phyloP scores from a whole-genome alignment of 2,888 invertebrate genomes.

The Sphaerophoria rueppellii region DNA sequence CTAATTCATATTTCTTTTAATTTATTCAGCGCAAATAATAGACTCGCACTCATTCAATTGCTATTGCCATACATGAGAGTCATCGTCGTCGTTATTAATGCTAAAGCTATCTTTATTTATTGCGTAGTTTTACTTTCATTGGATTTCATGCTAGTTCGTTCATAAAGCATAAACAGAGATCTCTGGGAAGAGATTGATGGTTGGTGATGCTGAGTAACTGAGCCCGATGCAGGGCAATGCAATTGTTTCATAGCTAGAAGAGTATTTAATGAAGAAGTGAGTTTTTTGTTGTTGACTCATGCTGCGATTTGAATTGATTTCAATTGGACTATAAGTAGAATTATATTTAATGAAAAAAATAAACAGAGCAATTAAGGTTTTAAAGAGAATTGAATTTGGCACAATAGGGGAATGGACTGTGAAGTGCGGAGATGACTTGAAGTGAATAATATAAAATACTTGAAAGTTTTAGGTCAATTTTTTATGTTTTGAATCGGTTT shows the following conservation, averaged over 20 bases:
- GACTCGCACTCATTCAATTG: conserved; percentile 64
- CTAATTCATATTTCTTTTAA: conserved; percentile 28
- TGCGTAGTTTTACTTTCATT: not conserved
- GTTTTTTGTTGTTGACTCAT: conserved; percentile 33
- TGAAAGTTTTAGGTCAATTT: too few relatives aligned
- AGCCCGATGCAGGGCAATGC: not conserved
- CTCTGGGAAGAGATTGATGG: conserved; percentile 48
- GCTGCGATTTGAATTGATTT: conserved; percentile 53
- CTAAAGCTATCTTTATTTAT: conserved; percentile 29
- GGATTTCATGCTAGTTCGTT: not conserved
- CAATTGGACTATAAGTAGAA: conserved; percentile 12
- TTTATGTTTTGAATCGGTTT: too few relatives aligned
- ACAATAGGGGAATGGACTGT: conserved; percentile 1
- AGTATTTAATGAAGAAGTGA: conserved; percentile 25
- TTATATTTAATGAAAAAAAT: conserved; percentile 7
- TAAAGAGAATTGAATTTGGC: not conserved
- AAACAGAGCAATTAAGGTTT: conserved; percentile 18
- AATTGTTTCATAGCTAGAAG: not conserved
- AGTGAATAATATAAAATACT: too few relatives aligned
- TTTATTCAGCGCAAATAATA: conserved; percentile 72
- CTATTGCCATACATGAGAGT: conserved; percentile 41
- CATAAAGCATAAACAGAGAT: conserved; percentile 4
- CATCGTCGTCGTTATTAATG: conserved; percentile 44
- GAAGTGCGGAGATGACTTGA: not conserved
- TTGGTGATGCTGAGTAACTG: too few relatives aligned